Conservation (phyloP, 2,888 invertebrate species). For the Hirtodrosophila histrioides region DNA sequence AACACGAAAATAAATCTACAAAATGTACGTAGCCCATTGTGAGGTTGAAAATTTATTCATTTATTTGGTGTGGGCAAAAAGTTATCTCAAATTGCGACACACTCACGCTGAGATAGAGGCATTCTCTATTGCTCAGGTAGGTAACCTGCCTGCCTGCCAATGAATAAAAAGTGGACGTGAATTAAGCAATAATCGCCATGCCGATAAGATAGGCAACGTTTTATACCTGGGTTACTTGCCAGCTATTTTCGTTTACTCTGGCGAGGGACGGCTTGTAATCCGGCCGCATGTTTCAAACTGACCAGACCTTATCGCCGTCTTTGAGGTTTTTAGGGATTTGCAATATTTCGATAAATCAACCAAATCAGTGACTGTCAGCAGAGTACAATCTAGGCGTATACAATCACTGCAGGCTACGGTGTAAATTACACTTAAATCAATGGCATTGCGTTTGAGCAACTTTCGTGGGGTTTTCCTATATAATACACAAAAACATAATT, state of each 20-base stretch:
- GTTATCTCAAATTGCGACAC: slow-evolving; percentile 49
- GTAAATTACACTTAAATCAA: too few species aligned
- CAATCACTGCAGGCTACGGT: too few species aligned
- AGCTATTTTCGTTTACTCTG: slow-evolving; percentile 6
- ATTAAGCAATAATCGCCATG: slow-evolving; percentile 69
- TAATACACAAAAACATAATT: too few species aligned
- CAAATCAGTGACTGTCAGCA: slow-evolving; percentile 8
- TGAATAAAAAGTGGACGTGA: slow-evolving; percentile 56
- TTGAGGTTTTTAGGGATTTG: slow-evolving; percentile 16
- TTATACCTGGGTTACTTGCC: slow-evolving; percentile 10
- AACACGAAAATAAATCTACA: neutral
- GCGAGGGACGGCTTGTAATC: slow-evolving; percentile 26
- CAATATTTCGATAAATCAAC: slow-evolving; percentile 38
- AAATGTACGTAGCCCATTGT: slow-evolving; percentile 5
- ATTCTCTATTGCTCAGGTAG: slow-evolving; percentile 56
- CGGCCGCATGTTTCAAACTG: slow-evolving; percentile 23
- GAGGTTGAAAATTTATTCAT: slow-evolving; percentile 22
- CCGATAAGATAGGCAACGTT: slow-evolving; percentile 63
- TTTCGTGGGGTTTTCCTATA: neutral
- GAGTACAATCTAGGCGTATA: too few species aligned
- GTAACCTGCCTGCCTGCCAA: slow-evolving; percentile 20
- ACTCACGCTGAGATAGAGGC: slow-evolving; percentile 26
- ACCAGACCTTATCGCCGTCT: slow-evolving; percentile 42
- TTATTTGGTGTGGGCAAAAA: slow-evolving; percentile 18
- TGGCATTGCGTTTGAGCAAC: neutral